These are phyloP conservation scores for Aphis craccivora DNA, from an alignment of 1,140 invertebrate genomes.

Conservation along the genomic window DNA sequence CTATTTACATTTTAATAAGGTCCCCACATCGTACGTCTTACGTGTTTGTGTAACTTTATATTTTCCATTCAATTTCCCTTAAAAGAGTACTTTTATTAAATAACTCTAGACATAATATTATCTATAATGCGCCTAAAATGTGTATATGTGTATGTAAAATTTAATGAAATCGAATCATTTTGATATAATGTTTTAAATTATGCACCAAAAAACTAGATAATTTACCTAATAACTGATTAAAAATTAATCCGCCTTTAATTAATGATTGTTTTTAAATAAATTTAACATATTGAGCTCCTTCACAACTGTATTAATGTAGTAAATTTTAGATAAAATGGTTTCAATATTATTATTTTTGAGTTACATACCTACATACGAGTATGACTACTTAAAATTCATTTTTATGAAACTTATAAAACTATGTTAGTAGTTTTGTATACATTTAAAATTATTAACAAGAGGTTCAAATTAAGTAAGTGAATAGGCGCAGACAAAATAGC, in stretches of 20 bases:
- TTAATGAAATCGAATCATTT: not conserved
- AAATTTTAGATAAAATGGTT: too few relatives aligned
- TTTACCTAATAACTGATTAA: too few relatives aligned
- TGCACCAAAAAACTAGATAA: not conserved
- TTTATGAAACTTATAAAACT: not conserved
- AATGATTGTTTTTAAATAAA: too few relatives aligned
- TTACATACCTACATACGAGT: not conserved
- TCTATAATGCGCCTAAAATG: not conserved
- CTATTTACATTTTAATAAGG: not conserved
- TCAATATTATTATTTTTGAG: not conserved
- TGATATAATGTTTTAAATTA: not conserved
- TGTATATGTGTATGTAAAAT: not conserved
- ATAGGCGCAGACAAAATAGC: not conserved
- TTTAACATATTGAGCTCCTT: too few relatives aligned
- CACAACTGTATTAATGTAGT: too few relatives aligned
- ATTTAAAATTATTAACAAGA: conserved; percentile 2
- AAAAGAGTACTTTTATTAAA: not conserved
- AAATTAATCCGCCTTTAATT: too few relatives aligned
- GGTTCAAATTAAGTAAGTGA: conserved; percentile 38
- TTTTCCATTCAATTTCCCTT: not conserved
- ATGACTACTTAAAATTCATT: not conserved
- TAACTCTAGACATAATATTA: not conserved
- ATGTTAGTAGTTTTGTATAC: not conserved
- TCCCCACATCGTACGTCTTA: not conserved
- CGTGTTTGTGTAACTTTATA: not conserved